Base-by-base conservation (phyloP, 1,140 invertebrate species). In the Orchestia grillus region DNA sequence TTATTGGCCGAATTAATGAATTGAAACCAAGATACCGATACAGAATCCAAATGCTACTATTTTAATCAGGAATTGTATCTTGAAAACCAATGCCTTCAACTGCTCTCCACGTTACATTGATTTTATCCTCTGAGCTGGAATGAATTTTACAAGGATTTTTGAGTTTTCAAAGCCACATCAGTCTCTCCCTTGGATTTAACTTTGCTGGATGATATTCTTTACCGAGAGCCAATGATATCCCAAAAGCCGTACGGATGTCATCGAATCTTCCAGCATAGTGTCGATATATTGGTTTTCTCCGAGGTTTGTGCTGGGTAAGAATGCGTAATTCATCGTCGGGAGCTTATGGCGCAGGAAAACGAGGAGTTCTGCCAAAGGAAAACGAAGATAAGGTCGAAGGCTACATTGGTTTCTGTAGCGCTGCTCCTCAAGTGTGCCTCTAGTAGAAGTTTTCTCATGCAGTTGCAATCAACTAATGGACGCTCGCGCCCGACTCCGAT, bases 381-480 rank as follows among this genome's bases (percentile, higher is more conserved):
- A 53, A 53, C 47, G 47, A 36, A 77, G 62, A 36, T 3, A 15
- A 77, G 11, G 28, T 23, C 28, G 62, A 77, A 77, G 36, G 62
- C 62, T 77, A 77, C 62, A 77, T 77, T 77, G 62, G 62, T 77
- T 77, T 77, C 15, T 77, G 62, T 28, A 77, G 62, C 62, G 62
- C 11, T 77, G 62, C 62, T 77, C 11, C 62, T 77, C 62, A 77
- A 77, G 62, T 23, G 62, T 28, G 62, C 62, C 62, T 36, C 62
- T 77, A 19, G 15, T 77, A 77, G 28, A 11, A 91, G 28, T 91
- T 43, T 91, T 91, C 88, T 91, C 44, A 42, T 91, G 88, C 88
- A 91, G 19, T 44, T 42, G 88, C 88, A 91, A 91, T 91, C 88
- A 91, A 91, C 88, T 91, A 91, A 91, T 91, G 88, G 88, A 42